These are phyloP conservation scores for Eurytoma californica DNA, from an alignment of 2,888 invertebrate genomes.

Conservation along the genomic window DNA sequence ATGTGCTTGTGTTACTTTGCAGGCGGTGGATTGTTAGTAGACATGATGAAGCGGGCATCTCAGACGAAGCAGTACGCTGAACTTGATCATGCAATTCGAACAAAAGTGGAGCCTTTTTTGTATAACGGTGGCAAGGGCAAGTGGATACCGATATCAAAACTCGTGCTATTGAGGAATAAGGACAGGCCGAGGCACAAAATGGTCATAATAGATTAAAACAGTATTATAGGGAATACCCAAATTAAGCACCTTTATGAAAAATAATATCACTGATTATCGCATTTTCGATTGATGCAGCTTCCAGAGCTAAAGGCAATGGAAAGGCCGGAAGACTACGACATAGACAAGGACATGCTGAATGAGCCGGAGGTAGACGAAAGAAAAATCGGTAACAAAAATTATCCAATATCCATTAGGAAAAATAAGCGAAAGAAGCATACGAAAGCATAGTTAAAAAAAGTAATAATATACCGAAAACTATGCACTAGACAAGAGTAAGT, in stretches of 20 bases:
- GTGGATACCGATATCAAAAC: slow-evolving; percentile 91
- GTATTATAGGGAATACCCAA: no score
- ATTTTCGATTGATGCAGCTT: slow-evolving; percentile 76
- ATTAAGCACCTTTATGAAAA: neutral
- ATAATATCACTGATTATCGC: no score
- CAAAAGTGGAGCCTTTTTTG: slow-evolving; percentile 92
- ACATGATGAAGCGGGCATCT: slow-evolving; percentile 93
- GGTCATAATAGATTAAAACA: slow-evolving; percentile 73
- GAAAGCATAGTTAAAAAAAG: neutral
- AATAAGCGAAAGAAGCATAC: neutral
- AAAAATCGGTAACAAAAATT: slow-evolving; percentile 61
- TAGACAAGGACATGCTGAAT: slow-evolving; percentile 85
- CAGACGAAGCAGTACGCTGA: slow-evolving; percentile 94
- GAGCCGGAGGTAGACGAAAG: slow-evolving; percentile 67
- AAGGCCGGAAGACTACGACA: slow-evolving; percentile 90
- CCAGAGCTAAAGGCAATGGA: slow-evolving; percentile 87
- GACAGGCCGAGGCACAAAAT: slow-evolving; percentile 88
- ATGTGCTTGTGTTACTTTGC: slow-evolving; percentile 32
- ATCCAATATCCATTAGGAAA: neutral
- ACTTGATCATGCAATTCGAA: slow-evolving; percentile 93
- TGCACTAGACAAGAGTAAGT: slow-evolving; percentile 74
- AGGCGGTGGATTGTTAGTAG: slow-evolving; percentile 95
- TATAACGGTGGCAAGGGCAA: slow-evolving; percentile 96
- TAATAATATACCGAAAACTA: neutral
- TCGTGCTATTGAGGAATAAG: slow-evolving; percentile 91